A percentile compares a stretch with the other conserved stretches of the same genome.
Evolutionary conservation across 2,888 invertebrate genomes (phyloP).

Genomic region (Drepanosiphum platanoidis): DNA sequence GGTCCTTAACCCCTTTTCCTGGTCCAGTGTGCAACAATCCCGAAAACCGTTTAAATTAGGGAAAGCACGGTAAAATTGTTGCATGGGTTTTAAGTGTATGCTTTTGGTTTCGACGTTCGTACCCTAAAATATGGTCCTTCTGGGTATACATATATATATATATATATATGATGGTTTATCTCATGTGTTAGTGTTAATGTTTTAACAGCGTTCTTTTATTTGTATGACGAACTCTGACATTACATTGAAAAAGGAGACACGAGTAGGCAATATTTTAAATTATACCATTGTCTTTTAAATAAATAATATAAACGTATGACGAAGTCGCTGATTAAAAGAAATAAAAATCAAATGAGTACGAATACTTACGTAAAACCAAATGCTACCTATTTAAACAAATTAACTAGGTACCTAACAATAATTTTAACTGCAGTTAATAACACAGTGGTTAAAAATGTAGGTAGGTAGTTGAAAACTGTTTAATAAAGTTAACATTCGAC

Average conservation of each 20-base stretch:
- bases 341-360: not conserved
- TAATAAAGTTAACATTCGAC: no score
- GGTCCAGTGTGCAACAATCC: constrained; percentile 33
- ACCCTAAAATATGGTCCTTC: constrained; percentile 25
- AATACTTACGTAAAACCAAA: no score
- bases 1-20: not conserved
- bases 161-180: not conserved
- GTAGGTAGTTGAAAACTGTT: no score
- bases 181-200: not conserved
- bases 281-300: not conserved
- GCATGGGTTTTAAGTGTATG: constrained; percentile 38
- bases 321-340: not conserved
- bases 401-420: no score
- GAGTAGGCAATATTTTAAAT: not conserved
- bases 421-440: no score
- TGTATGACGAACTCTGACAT: not conserved
- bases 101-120: constrained; percentile 53
- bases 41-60: constrained; percentile 54
- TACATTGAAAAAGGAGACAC: not conserved
- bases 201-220: constrained; percentile 25
- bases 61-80: constrained; percentile 49
- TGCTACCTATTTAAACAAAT: no score
- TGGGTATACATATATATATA: no score
- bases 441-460: no score
- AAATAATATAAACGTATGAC: not conserved